These are phyloP conservation scores for Elmis aenea DNA, from an alignment of 2,888 invertebrate species.

Conservation along the genomic window DNA sequence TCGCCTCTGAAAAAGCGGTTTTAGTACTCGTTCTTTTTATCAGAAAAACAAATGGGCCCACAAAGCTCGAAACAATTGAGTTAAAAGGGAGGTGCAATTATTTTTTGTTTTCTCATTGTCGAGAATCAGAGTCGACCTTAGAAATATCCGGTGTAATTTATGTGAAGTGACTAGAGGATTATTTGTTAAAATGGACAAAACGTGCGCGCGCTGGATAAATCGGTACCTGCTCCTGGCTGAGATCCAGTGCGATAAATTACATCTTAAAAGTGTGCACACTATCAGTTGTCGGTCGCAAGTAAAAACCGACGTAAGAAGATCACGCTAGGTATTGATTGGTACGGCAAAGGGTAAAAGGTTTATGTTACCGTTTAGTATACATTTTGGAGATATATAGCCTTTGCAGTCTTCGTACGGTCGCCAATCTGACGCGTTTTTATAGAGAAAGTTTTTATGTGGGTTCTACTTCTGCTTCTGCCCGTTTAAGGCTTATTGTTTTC, in stretches of 20 bases:
- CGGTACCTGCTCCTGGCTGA: constrained; percentile 13
- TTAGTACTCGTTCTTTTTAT: no score
- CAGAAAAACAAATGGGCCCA: constrained; percentile 3
- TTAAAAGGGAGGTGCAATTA: constrained; percentile 10
- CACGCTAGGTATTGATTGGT: constrained; percentile 9
- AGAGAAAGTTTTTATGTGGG: no score
- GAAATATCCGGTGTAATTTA: constrained; percentile 16
- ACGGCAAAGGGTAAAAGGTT: no score
- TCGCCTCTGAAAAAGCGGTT: no score
- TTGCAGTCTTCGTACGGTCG: no score
- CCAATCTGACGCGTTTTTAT: no score
- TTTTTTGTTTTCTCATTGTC: constrained; percentile 12
- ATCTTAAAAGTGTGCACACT: constrained; percentile 15
- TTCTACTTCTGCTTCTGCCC: no score
- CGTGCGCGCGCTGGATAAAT: constrained; percentile 12
- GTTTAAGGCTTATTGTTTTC: no score
- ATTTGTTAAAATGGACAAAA: constrained; percentile 20
- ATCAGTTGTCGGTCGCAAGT: constrained; percentile 14
- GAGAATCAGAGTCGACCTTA: constrained; percentile 3
- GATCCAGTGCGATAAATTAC: constrained; percentile 17
- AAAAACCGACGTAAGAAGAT: constrained; percentile 14
- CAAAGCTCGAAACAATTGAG: constrained; percentile 10
- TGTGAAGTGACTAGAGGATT: constrained; percentile 13
- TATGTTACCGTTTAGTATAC: no score
- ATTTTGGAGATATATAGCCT: no score